Evolutionary conservation across 2,113 vertebrate species (phyloP).

Genomic region (Donacobius atricapilla): DNA sequence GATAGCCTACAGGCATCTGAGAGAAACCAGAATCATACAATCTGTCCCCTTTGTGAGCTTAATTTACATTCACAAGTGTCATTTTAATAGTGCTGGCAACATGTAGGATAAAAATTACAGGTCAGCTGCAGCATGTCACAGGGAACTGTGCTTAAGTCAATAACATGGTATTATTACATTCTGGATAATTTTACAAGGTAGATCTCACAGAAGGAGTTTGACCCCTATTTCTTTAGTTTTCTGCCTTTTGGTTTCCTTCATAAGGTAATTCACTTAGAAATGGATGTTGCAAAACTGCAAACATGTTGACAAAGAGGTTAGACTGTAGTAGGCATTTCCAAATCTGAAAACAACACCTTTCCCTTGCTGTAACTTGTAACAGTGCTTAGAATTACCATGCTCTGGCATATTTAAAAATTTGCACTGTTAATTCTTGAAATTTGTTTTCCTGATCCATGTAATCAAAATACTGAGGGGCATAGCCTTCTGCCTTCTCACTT

Average conservation of each 20-base stretch:
- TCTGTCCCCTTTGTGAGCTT: constrained; percentile 82
- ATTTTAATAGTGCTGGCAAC: constrained; percentile 80
- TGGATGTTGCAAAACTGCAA: constrained; percentile 44
- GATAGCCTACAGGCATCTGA: constrained; percentile 83
- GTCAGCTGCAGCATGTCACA: constrained; percentile 76
- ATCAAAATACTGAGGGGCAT: not conserved
- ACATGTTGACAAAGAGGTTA: constrained; percentile 34
- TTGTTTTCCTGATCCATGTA: not conserved
- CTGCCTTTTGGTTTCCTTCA: constrained; percentile 54
- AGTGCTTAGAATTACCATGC: not conserved
- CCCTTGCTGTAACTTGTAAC: not conserved
- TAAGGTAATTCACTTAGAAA: constrained; percentile 72
- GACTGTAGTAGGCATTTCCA: constrained; percentile 51
- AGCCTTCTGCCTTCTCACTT: constrained; percentile 8
- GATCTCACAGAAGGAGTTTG: constrained; percentile 70
- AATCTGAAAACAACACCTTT: constrained; percentile 43
- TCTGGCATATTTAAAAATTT: not conserved
- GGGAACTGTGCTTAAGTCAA: constrained; percentile 79
- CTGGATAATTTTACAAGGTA: constrained; percentile 78
- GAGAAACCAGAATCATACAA: constrained; percentile 81
- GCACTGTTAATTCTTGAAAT: not conserved
- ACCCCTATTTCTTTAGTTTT: constrained; percentile 72
- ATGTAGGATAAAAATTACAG: constrained; percentile 80
- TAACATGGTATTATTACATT: constrained; percentile 76
- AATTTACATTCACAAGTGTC: constrained; percentile 83